Evolutionary conservation across 2,888 invertebrate genomes (phyloP), one percentile per base, ranked within the genome.

Genomic region (Blomia tropicalis): DNA sequence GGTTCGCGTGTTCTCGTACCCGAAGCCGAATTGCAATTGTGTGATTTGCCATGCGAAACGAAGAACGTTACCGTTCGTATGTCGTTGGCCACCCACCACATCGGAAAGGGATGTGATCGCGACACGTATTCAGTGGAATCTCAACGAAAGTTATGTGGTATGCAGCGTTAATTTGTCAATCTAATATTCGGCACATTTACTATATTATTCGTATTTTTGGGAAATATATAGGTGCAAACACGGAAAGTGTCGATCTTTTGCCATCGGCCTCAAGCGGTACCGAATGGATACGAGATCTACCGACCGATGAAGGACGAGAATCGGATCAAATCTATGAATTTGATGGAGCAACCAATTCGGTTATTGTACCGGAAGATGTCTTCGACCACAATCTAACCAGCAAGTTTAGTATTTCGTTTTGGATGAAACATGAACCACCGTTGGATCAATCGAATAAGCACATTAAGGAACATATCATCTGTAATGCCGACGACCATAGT

Each of bases 401-500:
- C 66, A 83, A 84, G 61, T 96, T 98, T 78, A 86, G 88, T 63
- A 80, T 98, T 70, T 82, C 88, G 47, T 89, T 90, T 11, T 95
- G 96, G 87, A 85, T 98, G 81, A 82, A 91, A 59, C 96, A 96
- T 76, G 85, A 85, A 44, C 82, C 83, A 17, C 80, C 83, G 44
- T 79, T 82, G 0, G 82, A 83, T 56, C 66, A 70, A 29, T 66
- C 43, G 17, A 66, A 82, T 68, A 87, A 89, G 70, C 90, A 89
- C 72, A 79, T 83, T 68, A 98, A 98, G 77, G 96, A 98, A 72
- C 95, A 96, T 72, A 84, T 98, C 70, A 77, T 98, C 53, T 98
- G 98, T 74, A 87, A 88, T 70, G 91, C 95, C 29, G 98, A 98
- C 75, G 92, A 95, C 72, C 92, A 93, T 73, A 91, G 92, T 91